Base-by-base conservation (phyloP, 2,888 invertebrate genomes). In the Dendrolimus houi region DNA sequence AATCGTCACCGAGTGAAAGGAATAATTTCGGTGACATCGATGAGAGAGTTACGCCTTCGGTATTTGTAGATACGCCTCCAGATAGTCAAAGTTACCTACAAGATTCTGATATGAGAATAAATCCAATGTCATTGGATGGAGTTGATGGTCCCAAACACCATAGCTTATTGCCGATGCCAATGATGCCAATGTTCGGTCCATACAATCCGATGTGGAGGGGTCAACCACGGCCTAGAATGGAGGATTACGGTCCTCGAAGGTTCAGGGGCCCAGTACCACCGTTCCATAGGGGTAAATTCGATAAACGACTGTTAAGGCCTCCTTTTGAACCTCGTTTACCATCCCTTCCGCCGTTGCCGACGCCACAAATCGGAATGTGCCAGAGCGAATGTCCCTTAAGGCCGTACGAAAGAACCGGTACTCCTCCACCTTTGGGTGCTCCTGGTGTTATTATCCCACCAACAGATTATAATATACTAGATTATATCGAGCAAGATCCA, bases 401-500 rank as follows among this genome's bases (percentile, higher is more conserved):
- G 42, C 82, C 79, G 3, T 91, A 91, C 63, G 81, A 79, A 63
- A 80, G 89, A 64, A 52, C 62, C 7, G 68, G 67, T 3, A 77
- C 86, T 0, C 85, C 89, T 0, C 89, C 87, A 0, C 86, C 84
- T 0, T 67, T 91, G 2, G 91, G 91, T 10, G 74, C 87, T 53
- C 81, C 90, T 56, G 70, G 87, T 47, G 65, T 82, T 13, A 59
- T 70, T 7, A 75, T 88, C 47, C 90, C 88, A 2, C 81, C 85
- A 0, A 84, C 89, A 1, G 84, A 87, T 67, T 79, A 71, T 58
- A 77, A 71, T 61, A 67, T 89, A 17, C 56, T 91, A 41, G 91
- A 91, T 58, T 91, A 83, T 63, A 87, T 91, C 10, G 87, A 89
- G 53, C 83, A 82, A 57, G 96, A 96, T 72, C 93, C 95, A 0